Percentiles rank a stretch among this genome's conserved stretches.
phyloP scores from a whole-genome alignment of 1,140 invertebrate species.

The Gonatopus flavifemur region DNA sequence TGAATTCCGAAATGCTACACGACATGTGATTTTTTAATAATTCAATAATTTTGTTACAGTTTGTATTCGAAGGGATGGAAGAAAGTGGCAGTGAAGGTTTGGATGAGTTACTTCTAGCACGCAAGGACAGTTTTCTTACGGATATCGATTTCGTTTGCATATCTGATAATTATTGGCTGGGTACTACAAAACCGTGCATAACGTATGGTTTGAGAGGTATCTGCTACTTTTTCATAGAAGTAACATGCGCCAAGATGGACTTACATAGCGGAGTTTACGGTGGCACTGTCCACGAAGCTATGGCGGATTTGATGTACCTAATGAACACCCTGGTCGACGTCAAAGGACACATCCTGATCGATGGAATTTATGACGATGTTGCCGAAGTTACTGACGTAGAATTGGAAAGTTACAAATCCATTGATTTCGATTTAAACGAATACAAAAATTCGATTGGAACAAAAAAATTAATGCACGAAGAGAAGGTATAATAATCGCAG shows the following conservation, averaged over 20 bases:
- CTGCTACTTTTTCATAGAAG: conserved; percentile 89
- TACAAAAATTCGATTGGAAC: conserved; percentile 74
- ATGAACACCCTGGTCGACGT: conserved; percentile 81
- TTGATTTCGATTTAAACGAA: conserved; percentile 87
- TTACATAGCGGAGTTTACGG: conserved; percentile 95
- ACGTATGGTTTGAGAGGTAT: conserved; percentile 95
- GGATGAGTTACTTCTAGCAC: conserved; percentile 78
- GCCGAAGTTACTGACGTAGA: conserved; percentile 75
- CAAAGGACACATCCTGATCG: conserved; percentile 81
- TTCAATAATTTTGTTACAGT: conserved; percentile 59
- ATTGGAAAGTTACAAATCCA: conserved; percentile 75
- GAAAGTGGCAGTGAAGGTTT: conserved; percentile 95
- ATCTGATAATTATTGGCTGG: conserved; percentile 99
- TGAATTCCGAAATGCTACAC: too few species aligned
- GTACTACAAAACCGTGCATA: conserved; percentile 93
- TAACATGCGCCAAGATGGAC: conserved; percentile 88
- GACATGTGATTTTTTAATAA: not conserved
- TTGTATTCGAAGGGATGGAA: conserved; percentile 98
- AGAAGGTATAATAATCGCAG: conserved; percentile 65
- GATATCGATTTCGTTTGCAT: conserved; percentile 95
- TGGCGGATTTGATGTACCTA: conserved; percentile 85
- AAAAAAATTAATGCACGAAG: conserved; percentile 70
- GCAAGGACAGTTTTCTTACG: conserved; percentile 79
- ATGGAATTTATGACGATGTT: conserved; percentile 80
- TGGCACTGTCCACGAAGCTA: conserved; percentile 86